phyloP scores from a whole-genome alignment of 2,888 invertebrate genomes.

The Rotaria socialis region DNA sequence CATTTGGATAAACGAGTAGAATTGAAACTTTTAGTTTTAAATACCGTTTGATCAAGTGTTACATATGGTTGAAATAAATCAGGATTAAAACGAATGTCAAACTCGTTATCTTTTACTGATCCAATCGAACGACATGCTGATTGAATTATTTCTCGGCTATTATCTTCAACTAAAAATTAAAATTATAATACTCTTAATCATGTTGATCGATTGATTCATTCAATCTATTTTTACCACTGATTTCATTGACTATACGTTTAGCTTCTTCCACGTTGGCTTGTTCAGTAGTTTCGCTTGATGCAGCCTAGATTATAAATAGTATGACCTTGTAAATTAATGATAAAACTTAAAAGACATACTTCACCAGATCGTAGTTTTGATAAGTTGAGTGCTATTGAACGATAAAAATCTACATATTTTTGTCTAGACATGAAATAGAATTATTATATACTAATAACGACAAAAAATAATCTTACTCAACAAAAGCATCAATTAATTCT shows the following conservation, averaged over 20 bases:
- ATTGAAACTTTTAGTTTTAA: conserved; percentile 12
- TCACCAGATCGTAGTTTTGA: conserved; percentile 9
- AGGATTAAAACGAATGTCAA: conserved; percentile 94
- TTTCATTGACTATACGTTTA: conserved; percentile 82
- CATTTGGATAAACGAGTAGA: conserved; percentile 5
- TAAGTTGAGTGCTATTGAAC: conserved; percentile 30
- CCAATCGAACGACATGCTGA: conserved; percentile 85
- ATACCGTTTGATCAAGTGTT: conserved; percentile 69
- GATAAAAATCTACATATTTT: conserved; percentile 33
- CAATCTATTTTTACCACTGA: conserved; percentile 54
- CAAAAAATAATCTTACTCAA: conserved; percentile 53
- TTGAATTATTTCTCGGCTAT: conserved; percentile 77
- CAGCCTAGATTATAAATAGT: not conserved
- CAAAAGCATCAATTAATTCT: conserved; percentile 81
- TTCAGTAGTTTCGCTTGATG: conserved; percentile 39
- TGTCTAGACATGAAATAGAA: not conserved
- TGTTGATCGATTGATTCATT: not conserved
- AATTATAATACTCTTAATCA: not conserved
- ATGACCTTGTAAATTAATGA: not conserved
- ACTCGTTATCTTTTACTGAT: conserved; percentile 87
- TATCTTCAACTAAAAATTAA: conserved; percentile 69
- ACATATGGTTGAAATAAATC: conserved; percentile 95
- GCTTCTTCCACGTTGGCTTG: conserved; percentile 70
- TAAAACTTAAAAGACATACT: not conserved
- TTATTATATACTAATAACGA: not conserved